Conservation (phyloP, 2,797 vertebrate species). For the Petrocephalus sullivani region DNA sequence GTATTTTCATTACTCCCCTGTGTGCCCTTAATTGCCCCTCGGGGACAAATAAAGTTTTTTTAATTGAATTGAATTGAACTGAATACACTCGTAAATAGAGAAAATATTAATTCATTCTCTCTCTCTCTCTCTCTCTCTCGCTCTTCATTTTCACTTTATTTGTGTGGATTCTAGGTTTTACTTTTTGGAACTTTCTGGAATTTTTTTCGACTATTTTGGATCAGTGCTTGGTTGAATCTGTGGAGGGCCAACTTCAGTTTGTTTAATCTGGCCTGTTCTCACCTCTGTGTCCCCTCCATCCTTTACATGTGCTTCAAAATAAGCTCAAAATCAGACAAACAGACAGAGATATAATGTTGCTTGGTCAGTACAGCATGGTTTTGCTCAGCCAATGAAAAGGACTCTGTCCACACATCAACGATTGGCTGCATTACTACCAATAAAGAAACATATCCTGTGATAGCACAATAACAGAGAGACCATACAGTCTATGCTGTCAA, state of each 20-base stretch:
- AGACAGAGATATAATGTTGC: not conserved
- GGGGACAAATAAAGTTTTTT: too few species aligned
- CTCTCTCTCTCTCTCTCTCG: not conserved
- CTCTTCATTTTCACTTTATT: not conserved
- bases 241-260: not conserved
- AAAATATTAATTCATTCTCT: not conserved
- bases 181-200: not conserved
- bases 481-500: not conserved
- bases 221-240: not conserved
- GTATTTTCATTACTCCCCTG: too few species aligned
- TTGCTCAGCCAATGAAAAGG: not conserved
- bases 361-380: not conserved
- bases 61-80: too few species aligned
- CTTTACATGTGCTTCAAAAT: not conserved
- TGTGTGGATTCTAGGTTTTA: not conserved
- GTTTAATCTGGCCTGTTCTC: not conserved
- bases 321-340: not conserved
- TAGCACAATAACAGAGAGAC: not conserved
- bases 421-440: not conserved
- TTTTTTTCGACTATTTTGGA: not conserved
- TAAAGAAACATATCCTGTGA: not conserved
- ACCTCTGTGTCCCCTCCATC: not conserved
- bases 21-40: too few species aligned
- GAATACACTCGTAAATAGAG: not conserved
- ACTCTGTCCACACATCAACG: not conserved